Percentiles rank a stretch among this genome's conserved stretches.
Evolutionary conservation across 2,113 vertebrate species (phyloP).

Genomic region (Chaetops frenatus): DNA sequence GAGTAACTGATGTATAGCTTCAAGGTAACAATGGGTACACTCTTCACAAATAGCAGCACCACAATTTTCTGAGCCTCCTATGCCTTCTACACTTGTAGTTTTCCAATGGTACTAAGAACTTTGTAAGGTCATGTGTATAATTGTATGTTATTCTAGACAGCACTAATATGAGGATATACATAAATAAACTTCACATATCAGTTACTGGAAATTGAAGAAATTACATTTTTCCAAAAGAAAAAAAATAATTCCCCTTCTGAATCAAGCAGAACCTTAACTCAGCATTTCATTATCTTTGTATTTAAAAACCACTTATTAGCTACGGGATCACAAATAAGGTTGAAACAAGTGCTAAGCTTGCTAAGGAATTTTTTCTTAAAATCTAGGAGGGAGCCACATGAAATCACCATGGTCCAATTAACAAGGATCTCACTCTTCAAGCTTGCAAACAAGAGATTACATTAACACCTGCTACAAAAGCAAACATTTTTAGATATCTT

Average conservation of each 20-base stretch:
- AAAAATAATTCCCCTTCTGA: background rate
- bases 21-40: background rate
- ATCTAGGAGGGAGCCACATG: background rate
- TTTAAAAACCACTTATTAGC: background rate
- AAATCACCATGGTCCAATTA: conserved; percentile 69
- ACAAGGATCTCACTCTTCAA: conserved; percentile 50
- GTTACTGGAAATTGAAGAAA: background rate
- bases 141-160: background rate
- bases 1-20: background rate
- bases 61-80: background rate
- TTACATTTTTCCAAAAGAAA: background rate
- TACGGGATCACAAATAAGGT: background rate
- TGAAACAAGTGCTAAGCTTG: background rate
- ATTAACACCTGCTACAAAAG: conserved; percentile 65
- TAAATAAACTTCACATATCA: background rate
- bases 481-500: conserved; percentile 67
- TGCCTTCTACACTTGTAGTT: background rate
- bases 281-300: background rate
- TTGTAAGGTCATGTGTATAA: background rate
- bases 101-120: background rate
- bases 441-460: conserved; percentile 60
- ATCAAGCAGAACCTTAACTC: background rate
- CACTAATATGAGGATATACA: background rate
- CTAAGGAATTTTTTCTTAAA: conserved; percentile 6
- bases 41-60: background rate